A percentile compares a stretch with the other conserved stretches of the same genome.
Conservation (phyloP, 2,888 invertebrate species). For the Penaeus monodon region DNA sequence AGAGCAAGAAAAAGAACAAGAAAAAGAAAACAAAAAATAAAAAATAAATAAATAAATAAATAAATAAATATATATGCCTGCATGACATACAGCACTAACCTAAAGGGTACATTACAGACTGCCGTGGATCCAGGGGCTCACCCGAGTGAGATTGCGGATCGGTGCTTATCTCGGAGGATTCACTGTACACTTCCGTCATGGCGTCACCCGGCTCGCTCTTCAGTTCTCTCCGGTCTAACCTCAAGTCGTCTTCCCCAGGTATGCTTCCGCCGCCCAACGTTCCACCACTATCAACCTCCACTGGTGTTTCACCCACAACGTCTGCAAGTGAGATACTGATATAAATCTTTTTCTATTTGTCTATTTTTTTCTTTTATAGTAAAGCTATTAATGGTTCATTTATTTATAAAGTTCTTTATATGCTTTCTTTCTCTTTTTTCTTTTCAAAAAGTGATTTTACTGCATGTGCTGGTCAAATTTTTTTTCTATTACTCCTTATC, state of each 20-base stretch:
- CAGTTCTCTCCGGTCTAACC: slow-evolving; percentile 58
- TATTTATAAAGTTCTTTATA: no score
- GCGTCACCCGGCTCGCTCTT: slow-evolving; percentile 61
- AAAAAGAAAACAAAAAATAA: not conserved
- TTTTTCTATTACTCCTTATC: no score
- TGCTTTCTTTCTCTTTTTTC: no score
- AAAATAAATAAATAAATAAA: not conserved
- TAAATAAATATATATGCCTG: not conserved
- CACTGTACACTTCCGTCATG: slow-evolving; percentile 58
- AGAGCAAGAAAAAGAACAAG: not conserved
- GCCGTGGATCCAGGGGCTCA: slow-evolving; percentile 44
- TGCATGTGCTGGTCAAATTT: no score
- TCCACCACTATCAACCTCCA: slow-evolving; percentile 45
- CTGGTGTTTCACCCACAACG: slow-evolving; percentile 43
- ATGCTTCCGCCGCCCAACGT: slow-evolving; percentile 28
- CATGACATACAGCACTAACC: slow-evolving; percentile 26
- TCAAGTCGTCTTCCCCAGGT: slow-evolving; percentile 43
- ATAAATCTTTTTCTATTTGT: no score
- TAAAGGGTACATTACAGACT: slow-evolving; percentile 58
- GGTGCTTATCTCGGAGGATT: slow-evolving; percentile 61
- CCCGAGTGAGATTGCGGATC: slow-evolving; percentile 58
- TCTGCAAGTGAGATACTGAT: slow-evolving; percentile 2
- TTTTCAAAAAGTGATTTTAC: no score
- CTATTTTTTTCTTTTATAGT: no score
- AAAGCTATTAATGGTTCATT: no score